These are phyloP conservation scores for Molorchus minor DNA, from an alignment of 2,888 invertebrate species.

Conservation along the genomic window DNA sequence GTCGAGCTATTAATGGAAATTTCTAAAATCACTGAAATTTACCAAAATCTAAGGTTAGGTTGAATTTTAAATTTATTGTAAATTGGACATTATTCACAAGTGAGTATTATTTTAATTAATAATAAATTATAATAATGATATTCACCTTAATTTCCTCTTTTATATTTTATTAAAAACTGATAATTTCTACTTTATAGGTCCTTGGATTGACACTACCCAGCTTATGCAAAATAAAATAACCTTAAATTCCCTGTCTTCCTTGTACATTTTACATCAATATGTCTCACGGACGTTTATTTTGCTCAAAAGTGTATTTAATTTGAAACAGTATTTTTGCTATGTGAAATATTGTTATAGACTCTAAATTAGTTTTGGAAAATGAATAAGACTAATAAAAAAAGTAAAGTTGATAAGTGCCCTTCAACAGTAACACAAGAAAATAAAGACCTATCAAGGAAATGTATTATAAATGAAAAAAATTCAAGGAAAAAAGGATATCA, in stretches of 20 bases:
- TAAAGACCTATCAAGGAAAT: slow-evolving; percentile 40
- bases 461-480: slow-evolving; percentile 38
- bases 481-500: slow-evolving; percentile 33
- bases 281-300: slow-evolving; percentile 33
- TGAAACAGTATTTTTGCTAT: slow-evolving; percentile 31
- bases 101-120: slow-evolving; percentile 17
- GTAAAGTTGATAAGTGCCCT: slow-evolving; percentile 49
- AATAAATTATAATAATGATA: neutral
- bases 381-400: slow-evolving; percentile 46
- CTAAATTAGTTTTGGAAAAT: slow-evolving; percentile 38
- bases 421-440: slow-evolving; percentile 41
- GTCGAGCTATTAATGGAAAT: slow-evolving; percentile 17
- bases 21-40: slow-evolving; percentile 8
- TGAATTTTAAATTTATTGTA: slow-evolving; percentile 22
- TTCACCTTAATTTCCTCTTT: slow-evolving; percentile 12
- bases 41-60: slow-evolving; percentile 31
- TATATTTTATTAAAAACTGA: neutral
- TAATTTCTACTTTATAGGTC: slow-evolving; percentile 20
- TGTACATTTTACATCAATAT: slow-evolving; percentile 39
- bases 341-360: slow-evolving; percentile 22
- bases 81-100: slow-evolving; percentile 13
- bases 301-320: slow-evolving; percentile 26
- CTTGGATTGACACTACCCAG: slow-evolving; percentile 28
- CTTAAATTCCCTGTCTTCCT: slow-evolving; percentile 40
- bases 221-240: slow-evolving; percentile 37